Base-by-base conservation (phyloP, 53 echinoderm and acorn worm genomes). In the Antedon mediterranea region DNA sequence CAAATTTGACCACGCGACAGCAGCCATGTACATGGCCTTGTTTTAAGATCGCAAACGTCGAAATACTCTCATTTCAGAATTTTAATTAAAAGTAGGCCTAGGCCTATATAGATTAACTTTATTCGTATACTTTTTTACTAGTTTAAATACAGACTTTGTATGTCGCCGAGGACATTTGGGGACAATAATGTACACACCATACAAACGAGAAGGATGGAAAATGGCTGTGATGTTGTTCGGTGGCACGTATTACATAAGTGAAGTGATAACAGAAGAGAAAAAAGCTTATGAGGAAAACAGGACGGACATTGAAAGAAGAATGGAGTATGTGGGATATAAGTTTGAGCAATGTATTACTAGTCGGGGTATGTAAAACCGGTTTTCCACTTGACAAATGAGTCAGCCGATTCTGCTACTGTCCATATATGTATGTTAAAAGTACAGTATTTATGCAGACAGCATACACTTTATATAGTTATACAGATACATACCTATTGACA, bases 331-430 rank as follows among this genome's bases (percentile, higher is more conserved):
- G 87, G 94, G 94, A 30, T 89, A 91, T 74, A 94, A 94, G 77
- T 94, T 94, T 85, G 94, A 94, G 83, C 94, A 94, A 79, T 94
- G 89, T 85, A 85, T 94, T 7, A 91, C 91, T n/a, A 89, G 94
- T 89, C 91, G 94, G 82, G 83, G 79, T 85, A 71, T 0, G 32
- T 31, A 0, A n/a, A n/a, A n/a, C n/a, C n/a, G n/a, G n/a, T n/a
- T n/a, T n/a, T n/a, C n/a, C n/a, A n/a, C n/a, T n/a, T n/a, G n/a
- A n/a, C n/a, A n/a, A n/a, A n/a, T n/a, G n/a, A n/a, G n/a, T n/a
- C n/a, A n/a, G n/a, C n/a, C n/a, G n/a, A n/a, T n/a, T n/a, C n/a
- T n/a, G n/a, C n/a, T n/a, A n/a, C n/a, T n/a, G n/a, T n/a, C n/a
- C n/a, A n/a, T n/a, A n/a, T n/a, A n/a, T n/a, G n/a, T n/a, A n/a